These are phyloP conservation scores for Dinocampus coccinellae DNA, from an alignment of 2,888 invertebrate genomes.

Conservation along the genomic window DNA sequence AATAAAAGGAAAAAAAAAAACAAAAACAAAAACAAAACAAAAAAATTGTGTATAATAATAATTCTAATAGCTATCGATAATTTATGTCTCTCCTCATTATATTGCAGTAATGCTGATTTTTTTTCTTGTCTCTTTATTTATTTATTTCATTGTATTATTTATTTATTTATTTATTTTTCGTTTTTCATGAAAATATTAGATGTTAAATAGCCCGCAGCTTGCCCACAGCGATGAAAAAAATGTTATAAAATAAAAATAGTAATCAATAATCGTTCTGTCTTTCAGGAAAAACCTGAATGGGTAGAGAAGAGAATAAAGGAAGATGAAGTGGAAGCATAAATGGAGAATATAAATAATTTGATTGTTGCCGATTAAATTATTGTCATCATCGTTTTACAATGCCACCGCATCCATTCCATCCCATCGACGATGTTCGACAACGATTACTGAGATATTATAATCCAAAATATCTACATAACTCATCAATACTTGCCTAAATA, in stretches of 20 bases:
- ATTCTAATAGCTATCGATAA: not conserved
- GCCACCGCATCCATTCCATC: slow-evolving; percentile 31
- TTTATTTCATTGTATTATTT: too few relatives aligned
- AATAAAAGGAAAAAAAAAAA: not conserved
- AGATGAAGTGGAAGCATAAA: slow-evolving; percentile 47
- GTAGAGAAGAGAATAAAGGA: slow-evolving; percentile 45
- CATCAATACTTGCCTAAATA: not conserved
- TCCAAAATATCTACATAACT: not conserved
- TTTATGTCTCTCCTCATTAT: not conserved
- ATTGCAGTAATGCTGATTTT: slow-evolving; percentile 3
- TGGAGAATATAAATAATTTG: not conserved
- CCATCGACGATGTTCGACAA: slow-evolving; percentile 25
- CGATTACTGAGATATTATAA: not conserved
- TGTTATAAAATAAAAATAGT: slow-evolving; percentile 16
- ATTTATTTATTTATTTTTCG: not conserved
- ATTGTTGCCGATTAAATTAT: slow-evolving; percentile 3
- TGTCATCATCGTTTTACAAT: slow-evolving; percentile 36
- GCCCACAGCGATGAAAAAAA: not conserved
- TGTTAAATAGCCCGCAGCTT: slow-evolving; percentile 16
- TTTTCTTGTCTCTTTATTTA: too few relatives aligned
- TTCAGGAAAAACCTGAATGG: slow-evolving; percentile 50
- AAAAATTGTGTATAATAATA: too few relatives aligned
- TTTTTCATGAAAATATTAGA: not conserved
- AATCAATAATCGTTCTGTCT: slow-evolving; percentile 14
- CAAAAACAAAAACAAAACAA: too few relatives aligned